Conservation (phyloP, 2,888 invertebrate species). For the Chloroclystis v-ata region DNA sequence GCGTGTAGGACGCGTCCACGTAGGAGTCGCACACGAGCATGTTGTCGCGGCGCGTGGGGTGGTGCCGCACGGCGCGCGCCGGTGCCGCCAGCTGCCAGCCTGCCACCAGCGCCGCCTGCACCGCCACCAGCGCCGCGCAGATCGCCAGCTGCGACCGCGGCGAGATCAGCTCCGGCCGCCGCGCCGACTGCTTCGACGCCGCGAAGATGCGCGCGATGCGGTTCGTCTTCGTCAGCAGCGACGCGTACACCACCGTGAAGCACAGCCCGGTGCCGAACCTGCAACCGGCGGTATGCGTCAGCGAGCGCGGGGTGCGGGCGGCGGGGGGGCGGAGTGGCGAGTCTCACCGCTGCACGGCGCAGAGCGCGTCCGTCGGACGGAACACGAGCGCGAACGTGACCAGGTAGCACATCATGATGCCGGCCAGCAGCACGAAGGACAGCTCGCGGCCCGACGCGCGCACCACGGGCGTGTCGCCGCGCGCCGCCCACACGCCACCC, state of each 20-base stretch:
- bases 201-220: slow-evolving; percentile 97
- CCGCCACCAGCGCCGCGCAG: slow-evolving; percentile 89
- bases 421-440: slow-evolving; percentile 92
- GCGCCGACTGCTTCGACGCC: slow-evolving; percentile 94
- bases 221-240: slow-evolving; percentile 97
- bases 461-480: slow-evolving; percentile 96
- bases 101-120: slow-evolving; percentile 88
- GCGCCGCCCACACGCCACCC: slow-evolving; percentile 85
- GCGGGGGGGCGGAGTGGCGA: not conserved
- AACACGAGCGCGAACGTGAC: slow-evolving; percentile 95
- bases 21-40: slow-evolving; percentile 93
- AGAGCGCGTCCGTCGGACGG: slow-evolving; percentile 90
- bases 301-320: not conserved
- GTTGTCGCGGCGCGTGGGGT: slow-evolving; percentile 92
- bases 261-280: slow-evolving; percentile 94
- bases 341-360: slow-evolving; percentile 91
- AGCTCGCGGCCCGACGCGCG: slow-evolving; percentile 94
- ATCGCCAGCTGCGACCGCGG: slow-evolving; percentile 93
- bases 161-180: slow-evolving; percentile 94
- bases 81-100: slow-evolving; percentile 95
- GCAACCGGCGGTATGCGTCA: slow-evolving; percentile 5
- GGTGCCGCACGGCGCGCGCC: slow-evolving; percentile 92
- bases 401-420: slow-evolving; percentile 92
- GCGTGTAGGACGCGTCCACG: slow-evolving; percentile 94
- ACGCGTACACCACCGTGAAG: slow-evolving; percentile 97